These are phyloP conservation scores for Aleiodes testaceus DNA, from an alignment of 2,888 invertebrate species.

Conservation along the genomic window DNA sequence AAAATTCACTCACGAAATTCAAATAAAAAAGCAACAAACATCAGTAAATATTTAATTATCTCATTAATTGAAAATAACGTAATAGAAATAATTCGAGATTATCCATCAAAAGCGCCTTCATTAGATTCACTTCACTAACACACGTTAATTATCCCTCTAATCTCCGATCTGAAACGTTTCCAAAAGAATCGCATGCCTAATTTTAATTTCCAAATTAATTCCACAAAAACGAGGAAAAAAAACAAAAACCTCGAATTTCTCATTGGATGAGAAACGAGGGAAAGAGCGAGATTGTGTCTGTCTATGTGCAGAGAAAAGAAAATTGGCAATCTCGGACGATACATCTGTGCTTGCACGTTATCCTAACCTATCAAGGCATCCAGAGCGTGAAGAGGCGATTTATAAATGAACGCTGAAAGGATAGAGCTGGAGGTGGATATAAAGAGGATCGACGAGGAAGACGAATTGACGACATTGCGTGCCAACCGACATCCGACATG, in stretches of 20 bases:
- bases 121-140: constrained; percentile 17
- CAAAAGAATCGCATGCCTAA: neutral
- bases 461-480: constrained; percentile 70
- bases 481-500: constrained; percentile 61
- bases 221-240: neutral
- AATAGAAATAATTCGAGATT: neutral
- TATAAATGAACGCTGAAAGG: constrained; percentile 53
- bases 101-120: neutral
- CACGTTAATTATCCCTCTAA: constrained; percentile 16
- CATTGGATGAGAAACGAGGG: neutral
- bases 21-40: neutral
- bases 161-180: constrained; percentile 7
- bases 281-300: constrained; percentile 1
- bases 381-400: constrained; percentile 45
- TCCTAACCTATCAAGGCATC: constrained; percentile 49
- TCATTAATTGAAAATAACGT: neutral
- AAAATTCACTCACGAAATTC: constrained; percentile 2
- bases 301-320: constrained; percentile 1
- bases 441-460: constrained; percentile 66
- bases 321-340: constrained; percentile 29
- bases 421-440: constrained; percentile 54
- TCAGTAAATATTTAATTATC: neutral
- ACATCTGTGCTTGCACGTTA: constrained; percentile 29
- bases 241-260: neutral
- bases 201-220: neutral